These are phyloP conservation scores for Strigops habroptila DNA, from an alignment of 2,113 vertebrate species.

Conservation along the genomic window DNA sequence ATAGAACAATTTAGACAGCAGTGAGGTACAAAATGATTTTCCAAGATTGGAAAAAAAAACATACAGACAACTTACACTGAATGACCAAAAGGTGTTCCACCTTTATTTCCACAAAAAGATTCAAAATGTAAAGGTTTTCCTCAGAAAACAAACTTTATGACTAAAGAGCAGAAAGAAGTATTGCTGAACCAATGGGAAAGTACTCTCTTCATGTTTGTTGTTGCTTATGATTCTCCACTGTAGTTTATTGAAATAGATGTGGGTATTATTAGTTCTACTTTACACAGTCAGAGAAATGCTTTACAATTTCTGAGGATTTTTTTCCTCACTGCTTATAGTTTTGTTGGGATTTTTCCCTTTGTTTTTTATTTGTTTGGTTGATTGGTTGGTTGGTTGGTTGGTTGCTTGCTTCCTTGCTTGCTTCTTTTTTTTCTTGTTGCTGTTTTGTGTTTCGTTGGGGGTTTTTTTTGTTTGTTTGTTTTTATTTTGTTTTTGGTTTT, in stretches of 20 bases:
- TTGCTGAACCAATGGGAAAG: not conserved
- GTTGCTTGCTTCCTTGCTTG: not conserved
- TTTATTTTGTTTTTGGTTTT: too few relatives aligned
- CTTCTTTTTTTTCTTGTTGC: too few relatives aligned
- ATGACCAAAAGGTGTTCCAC: not conserved
- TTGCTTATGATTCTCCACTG: not conserved
- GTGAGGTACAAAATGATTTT: not conserved
- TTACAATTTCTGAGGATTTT: not conserved
- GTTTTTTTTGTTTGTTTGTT: not conserved
- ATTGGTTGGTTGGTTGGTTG: not conserved
- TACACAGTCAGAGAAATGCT: not conserved
- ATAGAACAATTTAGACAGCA: not conserved
- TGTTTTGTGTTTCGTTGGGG: too few relatives aligned
- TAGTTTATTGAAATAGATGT: not conserved
- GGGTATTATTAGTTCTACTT: not conserved
- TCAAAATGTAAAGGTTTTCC: not conserved
- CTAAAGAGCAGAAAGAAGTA: rapidly evolving
- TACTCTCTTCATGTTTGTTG: not conserved
- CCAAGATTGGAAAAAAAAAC: not conserved
- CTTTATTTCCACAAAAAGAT: not conserved
- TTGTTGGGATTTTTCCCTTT: not conserved
- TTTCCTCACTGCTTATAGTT: not conserved
- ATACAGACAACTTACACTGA: not conserved
- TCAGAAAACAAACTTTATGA: not conserved
- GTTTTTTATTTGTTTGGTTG: not conserved